Percentiles rank a stretch among this genome's conserved stretches.
Conservation (phyloP, 2,888 invertebrate species). For the Pelosia muscerda region DNA sequence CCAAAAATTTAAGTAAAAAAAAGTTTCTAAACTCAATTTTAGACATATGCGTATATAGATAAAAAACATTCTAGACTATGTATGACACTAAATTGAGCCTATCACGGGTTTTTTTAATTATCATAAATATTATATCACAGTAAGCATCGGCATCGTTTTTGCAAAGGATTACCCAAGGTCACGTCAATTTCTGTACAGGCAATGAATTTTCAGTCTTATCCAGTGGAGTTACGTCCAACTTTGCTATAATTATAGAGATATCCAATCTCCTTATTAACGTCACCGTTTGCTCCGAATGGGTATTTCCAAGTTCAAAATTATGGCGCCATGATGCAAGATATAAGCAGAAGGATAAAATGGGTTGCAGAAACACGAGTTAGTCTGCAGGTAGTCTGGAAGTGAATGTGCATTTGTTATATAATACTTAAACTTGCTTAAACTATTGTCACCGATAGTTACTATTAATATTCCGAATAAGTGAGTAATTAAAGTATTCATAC, state of each 20-base stretch:
- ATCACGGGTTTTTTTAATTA: constrained; percentile 35
- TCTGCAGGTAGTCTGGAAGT: background rate
- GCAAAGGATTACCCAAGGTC: constrained; percentile 44
- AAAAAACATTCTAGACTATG: constrained; percentile 25
- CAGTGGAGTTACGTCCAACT: background rate
- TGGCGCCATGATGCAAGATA: constrained; percentile 19
- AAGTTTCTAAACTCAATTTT: background rate
- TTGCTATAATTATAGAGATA: constrained; percentile 6
- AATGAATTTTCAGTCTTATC: constrained; percentile 20
- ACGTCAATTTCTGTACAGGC: background rate
- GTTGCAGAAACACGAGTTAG: background rate
- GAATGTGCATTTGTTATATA: background rate
- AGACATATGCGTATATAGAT: constrained; percentile 11
- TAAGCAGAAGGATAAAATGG: constrained; percentile 21
- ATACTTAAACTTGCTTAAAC: too few species aligned
- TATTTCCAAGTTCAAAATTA: constrained; percentile 30
- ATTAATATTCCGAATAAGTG: too few species aligned
- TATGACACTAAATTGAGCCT: constrained; percentile 23
- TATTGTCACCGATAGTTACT: too few species aligned
- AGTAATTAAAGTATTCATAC: too few species aligned
- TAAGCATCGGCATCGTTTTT: constrained; percentile 36
- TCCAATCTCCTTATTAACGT: constrained; percentile 38
- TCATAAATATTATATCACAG: constrained; percentile 51
- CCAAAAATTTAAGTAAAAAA: background rate
- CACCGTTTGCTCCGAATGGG: constrained; percentile 47